Evolutionary conservation across 2,113 vertebrate species (phyloP), one percentile per base, ranked within the genome.

Genomic region (Toxotes chatareus): DNA sequence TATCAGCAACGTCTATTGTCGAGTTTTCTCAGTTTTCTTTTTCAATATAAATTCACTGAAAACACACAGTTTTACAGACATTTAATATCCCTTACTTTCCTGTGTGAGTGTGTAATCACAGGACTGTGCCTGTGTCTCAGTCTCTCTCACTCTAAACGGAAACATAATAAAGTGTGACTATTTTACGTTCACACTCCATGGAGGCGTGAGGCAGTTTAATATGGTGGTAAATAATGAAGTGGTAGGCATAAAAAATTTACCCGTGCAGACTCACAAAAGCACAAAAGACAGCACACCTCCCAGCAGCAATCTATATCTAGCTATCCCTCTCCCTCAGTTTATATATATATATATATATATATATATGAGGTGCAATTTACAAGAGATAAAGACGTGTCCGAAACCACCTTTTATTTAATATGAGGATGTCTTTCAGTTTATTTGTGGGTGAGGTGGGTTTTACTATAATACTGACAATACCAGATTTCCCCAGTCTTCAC

Each of bases 161-260:
- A 27, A 27, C 27, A 27, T 27, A 36, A 83, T 68, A 38, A 80
- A 79, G 73, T 59, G 14, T 51, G 21, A 27, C 31, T 67, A 2
- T 40, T 53, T 69, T 19, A 55, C 49, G 42, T 61, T 42, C 16
- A n/a, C 42, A 32, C n/a, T 65, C 19, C 60, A 32, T 23, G 32
- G 32, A 71, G 44, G 49, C 64, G 27, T 32, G 31, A 32, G 34
- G 38, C 59, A 61, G 13, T 42, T 70, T 67, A 38, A 72, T 72
- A 59, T 60, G 61, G 10, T 31, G 40, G 66, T 75, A 62, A 84
- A 78, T 66, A 71, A 82, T 70, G 46, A 73, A 62, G 63, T 31
- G 74, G 11, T 13, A 59, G 38, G 38, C 38, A 40, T 40, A 40
- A 40, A 40, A 27, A n/a, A 38, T 21, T n/a, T 53, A n/a, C 49